Conservation (phyloP, 2,113 vertebrate species). For the Procavia capensis region DNA sequence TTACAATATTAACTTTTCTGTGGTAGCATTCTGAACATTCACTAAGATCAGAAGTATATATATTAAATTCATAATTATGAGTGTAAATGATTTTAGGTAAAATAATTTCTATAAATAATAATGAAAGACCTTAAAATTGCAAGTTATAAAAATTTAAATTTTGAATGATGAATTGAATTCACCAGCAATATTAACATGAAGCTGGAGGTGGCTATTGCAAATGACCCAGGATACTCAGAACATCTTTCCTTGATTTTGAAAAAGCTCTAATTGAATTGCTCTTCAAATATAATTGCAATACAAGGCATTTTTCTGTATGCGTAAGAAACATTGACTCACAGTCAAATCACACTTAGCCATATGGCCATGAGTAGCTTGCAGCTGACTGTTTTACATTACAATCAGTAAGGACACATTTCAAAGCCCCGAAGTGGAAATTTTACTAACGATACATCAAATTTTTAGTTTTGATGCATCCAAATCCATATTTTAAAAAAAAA, state of each 20-base stretch:
- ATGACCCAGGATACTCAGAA: slow-evolving; percentile 18
- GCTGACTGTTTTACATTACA: slow-evolving; percentile 30
- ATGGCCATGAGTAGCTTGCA: neutral
- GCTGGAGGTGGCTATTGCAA: slow-evolving; percentile 1
- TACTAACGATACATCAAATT: neutral
- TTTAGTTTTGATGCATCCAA: neutral
- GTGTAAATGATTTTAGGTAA: slow-evolving; percentile 14
- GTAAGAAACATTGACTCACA: slow-evolving; percentile 12
- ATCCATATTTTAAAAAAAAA: slow-evolving; percentile 7
- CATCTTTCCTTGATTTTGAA: slow-evolving; percentile 14
- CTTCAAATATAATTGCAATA: slow-evolving; percentile 5
- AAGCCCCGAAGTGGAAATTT: slow-evolving; percentile 16
- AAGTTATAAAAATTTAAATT: slow-evolving; percentile 51
- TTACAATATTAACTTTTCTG: slow-evolving; percentile 6
- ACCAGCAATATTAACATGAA: slow-evolving; percentile 11
- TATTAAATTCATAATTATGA: neutral
- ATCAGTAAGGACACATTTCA: slow-evolving; percentile 41
- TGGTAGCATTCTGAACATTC: neutral
- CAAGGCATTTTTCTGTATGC: neutral
- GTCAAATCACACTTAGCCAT: neutral
- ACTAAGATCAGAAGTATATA: neutral
- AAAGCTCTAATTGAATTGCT: slow-evolving; percentile 37
- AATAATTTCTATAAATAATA: slow-evolving; percentile 35
- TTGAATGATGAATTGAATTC: neutral
- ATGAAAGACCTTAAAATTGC: neutral